Evolutionary conservation across 2,113 vertebrate genomes (phyloP).

Genomic region (Oceanodroma tethys): DNA sequence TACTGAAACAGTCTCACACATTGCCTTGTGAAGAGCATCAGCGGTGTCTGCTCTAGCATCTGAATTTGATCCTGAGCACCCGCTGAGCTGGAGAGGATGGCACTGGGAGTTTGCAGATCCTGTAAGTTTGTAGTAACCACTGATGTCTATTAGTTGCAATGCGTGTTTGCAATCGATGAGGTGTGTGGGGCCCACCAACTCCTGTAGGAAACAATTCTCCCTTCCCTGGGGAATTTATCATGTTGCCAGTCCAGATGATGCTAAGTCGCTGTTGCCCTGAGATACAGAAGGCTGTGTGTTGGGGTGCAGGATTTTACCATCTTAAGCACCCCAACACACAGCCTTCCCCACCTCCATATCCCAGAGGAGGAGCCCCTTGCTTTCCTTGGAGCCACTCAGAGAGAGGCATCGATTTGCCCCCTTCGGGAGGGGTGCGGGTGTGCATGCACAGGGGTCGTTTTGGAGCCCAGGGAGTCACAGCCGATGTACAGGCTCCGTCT

Average conservation of each 20-base stretch:
- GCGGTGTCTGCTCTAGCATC: not conserved
- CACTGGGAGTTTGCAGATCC: not conserved
- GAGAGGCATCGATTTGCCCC: not conserved
- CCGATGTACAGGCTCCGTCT: not conserved
- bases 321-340: not conserved
- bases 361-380: not conserved
- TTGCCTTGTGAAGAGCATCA: not conserved
- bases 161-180: rapidly evolving
- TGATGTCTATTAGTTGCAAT: not conserved
- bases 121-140: not conserved
- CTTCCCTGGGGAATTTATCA: not conserved
- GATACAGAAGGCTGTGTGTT: not conserved
- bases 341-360: not conserved
- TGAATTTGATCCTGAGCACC: not conserved
- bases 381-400: not conserved
- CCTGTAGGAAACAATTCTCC: not conserved
- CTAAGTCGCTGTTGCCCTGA: rapidly evolving
- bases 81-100: not conserved
- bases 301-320: no score
- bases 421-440: not conserved
- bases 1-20: not conserved
- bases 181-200: rapidly evolving
- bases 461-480: not conserved
- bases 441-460: not conserved
- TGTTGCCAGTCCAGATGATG: not conserved